Conservation (phyloP, 2,113 vertebrate genomes). For the Salminus brasiliensis region DNA sequence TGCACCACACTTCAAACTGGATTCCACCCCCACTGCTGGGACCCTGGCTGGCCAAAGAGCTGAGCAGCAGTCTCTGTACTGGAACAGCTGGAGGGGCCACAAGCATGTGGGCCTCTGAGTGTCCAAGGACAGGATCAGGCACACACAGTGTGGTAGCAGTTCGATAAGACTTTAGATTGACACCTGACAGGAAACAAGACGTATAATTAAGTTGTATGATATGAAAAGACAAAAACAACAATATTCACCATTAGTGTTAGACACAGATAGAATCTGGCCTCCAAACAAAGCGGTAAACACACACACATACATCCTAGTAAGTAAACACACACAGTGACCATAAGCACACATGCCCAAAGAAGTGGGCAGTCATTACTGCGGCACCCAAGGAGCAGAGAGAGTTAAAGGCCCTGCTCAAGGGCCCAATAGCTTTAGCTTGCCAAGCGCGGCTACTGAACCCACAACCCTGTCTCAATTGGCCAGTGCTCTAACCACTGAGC, state of each 20-base stretch:
- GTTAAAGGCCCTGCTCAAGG: too few species aligned
- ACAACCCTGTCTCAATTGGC: too few species aligned
- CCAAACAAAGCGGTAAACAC: too few species aligned
- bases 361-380: too few species aligned
- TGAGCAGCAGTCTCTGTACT: conserved; percentile 87
- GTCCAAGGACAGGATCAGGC: conserved; percentile 87
- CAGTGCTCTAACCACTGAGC: too few species aligned
- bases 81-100: conserved; percentile 82
- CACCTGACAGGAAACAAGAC: conserved; percentile 70
- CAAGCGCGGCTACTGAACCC: too few species aligned
- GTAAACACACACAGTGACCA: too few species aligned
- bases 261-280: too few species aligned
- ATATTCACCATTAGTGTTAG: background rate
- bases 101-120: conserved; percentile 85
- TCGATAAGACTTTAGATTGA: conserved; percentile 81
- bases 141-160: conserved; percentile 87
- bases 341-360: too few species aligned
- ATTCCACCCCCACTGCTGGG: conserved; percentile 79
- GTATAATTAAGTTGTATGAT: background rate
- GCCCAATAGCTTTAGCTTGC: too few species aligned
- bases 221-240: background rate
- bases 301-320: too few species aligned
- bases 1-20: conserved; percentile 97
- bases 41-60: conserved; percentile 77
- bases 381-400: too few species aligned